Evolutionary conservation across 1,140 invertebrate genomes (phyloP), one percentile per base, ranked within the genome.

Genomic region (Apis laboriosa): DNA sequence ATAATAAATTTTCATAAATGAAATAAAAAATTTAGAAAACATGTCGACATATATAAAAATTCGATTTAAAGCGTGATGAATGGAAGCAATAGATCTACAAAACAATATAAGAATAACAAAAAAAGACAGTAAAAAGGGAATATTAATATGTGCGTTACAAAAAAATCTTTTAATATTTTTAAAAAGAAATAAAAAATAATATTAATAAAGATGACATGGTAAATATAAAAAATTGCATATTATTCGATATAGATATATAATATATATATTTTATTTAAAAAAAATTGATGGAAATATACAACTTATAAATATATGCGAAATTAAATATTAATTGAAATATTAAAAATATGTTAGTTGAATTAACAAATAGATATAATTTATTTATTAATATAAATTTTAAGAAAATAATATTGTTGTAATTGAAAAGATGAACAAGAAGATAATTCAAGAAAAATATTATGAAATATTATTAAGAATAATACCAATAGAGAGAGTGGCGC

Each of bases 401-500:
- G 34, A 43, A 43, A 43, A 3, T 43, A 43, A 43, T 43, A 43
- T 43, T 5, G 0, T 7, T 43, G 9, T 21, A 34, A 64, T 11
- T 24, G 21, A 15, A 49, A n/a, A 8, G 0, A 0, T 49, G 7
- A n/a, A 43, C 34, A 17, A 24, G 11, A 51, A 13, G 12, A 24
- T n/a, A 15, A 49, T 5, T 1, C 8, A 21, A 17, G 7, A 2
- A 51, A 51, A 70, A 19, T 51, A 19, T 75, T 61, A 51, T 53
- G 1, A 24, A 64, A 63, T n/a, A 74, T 24, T 19, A 67, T 9
- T 21, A 56, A 43, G 4, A 64, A 76, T 51, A 63, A 63, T 64
- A 34, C 19, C 21, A 64, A 51, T 15, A 64, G 9, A 51, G 66
- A 53, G 51, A 51, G 61, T 64, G 74, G 74, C 74, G 74, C 74